Evolutionary conservation across 2,797 vertebrate species (phyloP).

Genomic region (Notolepis coatsorum): DNA sequence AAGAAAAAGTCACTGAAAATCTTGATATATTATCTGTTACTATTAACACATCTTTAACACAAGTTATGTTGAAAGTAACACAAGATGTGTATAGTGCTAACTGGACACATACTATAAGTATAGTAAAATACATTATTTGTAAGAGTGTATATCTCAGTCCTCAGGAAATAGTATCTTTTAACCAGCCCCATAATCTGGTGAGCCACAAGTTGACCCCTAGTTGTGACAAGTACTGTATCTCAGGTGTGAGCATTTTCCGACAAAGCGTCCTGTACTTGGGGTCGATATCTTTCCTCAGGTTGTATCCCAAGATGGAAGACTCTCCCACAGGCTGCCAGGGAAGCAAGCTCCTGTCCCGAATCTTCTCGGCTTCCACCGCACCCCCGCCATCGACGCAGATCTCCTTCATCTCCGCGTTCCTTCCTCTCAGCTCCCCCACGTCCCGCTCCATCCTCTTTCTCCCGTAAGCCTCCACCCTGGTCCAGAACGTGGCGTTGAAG

Average conservation of each 20-base stretch:
- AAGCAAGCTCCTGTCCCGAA: conserved; percentile 85
- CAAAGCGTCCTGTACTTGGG: conserved; percentile 84
- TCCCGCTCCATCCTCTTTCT: conserved; percentile 85
- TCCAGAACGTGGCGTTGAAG: conserved; percentile 93
- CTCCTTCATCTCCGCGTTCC: conserved; percentile 87
- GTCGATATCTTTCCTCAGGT: conserved; percentile 86
- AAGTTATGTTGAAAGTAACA: too few species aligned
- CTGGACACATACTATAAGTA: too few species aligned
- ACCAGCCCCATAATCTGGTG: conserved; percentile 88
- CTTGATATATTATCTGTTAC: too few species aligned
- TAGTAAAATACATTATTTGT: too few species aligned
- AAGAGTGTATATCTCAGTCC: too few species aligned
- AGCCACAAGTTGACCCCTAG: conserved; percentile 93
- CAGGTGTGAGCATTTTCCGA: conserved; percentile 94
- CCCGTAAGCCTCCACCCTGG: conserved; percentile 87
- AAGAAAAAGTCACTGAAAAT: too few species aligned
- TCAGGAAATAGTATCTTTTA: conserved; percentile 69
- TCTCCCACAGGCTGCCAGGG: conserved; percentile 95
- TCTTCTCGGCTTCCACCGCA: conserved; percentile 84
- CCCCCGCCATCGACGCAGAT: conserved; percentile 87
- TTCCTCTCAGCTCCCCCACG: conserved; percentile 80
- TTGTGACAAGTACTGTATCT: conserved; percentile 92
- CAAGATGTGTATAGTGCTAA: too few species aligned
- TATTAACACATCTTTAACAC: too few species aligned
- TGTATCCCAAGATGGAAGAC: conserved; percentile 93